Conservation (phyloP, 2,797 vertebrate genomes). For the Diplodus puntazzo region DNA sequence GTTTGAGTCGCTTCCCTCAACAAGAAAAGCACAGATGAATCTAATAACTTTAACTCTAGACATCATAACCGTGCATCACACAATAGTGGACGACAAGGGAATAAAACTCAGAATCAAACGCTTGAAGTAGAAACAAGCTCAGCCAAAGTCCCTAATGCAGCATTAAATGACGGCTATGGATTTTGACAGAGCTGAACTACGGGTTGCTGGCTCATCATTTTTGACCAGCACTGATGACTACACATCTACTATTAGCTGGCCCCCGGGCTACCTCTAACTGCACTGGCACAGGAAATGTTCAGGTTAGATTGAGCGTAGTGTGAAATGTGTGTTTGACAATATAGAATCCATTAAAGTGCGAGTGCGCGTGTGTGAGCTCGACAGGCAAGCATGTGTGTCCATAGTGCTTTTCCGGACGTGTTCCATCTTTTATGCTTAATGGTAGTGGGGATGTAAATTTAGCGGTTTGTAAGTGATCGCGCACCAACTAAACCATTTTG, state of each 20-base stretch:
- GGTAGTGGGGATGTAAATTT: slow-evolving; percentile 6
- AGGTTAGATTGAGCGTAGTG: slow-evolving; percentile 56
- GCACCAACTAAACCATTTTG: background rate
- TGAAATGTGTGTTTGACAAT: slow-evolving; percentile 61
- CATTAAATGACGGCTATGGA: slow-evolving; percentile 62
- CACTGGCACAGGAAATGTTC: slow-evolving; percentile 61
- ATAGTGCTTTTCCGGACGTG: background rate
- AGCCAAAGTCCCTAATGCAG: slow-evolving; percentile 20
- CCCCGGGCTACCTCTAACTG: slow-evolving; percentile 66
- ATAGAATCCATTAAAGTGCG: slow-evolving; percentile 54
- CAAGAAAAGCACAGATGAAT: background rate
- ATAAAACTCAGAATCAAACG: background rate
- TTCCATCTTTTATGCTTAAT: slow-evolving; percentile 19
- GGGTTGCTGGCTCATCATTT: slow-evolving; percentile 73
- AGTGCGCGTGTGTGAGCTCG: slow-evolving; percentile 9
- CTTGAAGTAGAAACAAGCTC: slow-evolving; percentile 11
- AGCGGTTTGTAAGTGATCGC: background rate
- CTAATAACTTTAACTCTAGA: background rate
- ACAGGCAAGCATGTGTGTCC: slow-evolving; percentile 16
- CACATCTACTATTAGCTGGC: slow-evolving; percentile 69
- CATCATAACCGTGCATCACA: background rate
- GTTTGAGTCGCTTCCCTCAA: background rate
- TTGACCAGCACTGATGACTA: slow-evolving; percentile 65
- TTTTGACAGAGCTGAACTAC: slow-evolving; percentile 64
- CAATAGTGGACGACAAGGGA: background rate